Base-by-base conservation (phyloP, 1,140 invertebrate species). In the Drosophila sucinea region DNA sequence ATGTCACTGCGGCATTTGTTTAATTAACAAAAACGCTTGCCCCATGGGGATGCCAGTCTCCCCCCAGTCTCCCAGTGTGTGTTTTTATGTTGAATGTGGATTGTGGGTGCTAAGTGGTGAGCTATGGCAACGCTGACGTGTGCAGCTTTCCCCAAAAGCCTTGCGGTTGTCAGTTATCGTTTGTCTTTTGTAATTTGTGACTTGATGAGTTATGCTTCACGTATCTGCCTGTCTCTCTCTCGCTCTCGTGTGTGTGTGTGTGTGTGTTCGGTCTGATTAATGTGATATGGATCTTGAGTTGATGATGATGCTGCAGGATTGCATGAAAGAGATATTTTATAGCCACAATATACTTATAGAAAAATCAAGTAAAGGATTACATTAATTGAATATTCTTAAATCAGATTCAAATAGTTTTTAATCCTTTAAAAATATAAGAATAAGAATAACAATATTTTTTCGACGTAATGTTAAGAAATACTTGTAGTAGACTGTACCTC, bases 1-100 rank as follows among this genome's bases (percentile, higher is more conserved):
- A 89, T 84, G 84, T 89, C 84, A 89, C 85, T 90, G 84, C 84
- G 84, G 84, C 84, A 89, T 89, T 89, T 89, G 84, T 89, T 89
- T 89, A 89, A 89, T 89, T 89, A 89, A 89, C 84, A 90, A 89
- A 89, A 73, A 75, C 80, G 75, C 60, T 78, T 70, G 70, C 23
- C 55, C 57, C 68, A 44, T 41, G 35, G 33, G 32, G n/a, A 4
- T 60, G 60, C 2, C 35, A 38, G 41, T 51, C 1, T 17, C 17
- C 17, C 17, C 17, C 25, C 23, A 27, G 44, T 27, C 11, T 3
- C 11, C 3, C 3, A 32, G 23, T 44, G 23, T 60, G 60, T 56
- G 67, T 8, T 4, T 29, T 67, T 60, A 41, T 27, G 57, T 32
- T 74, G 73, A 63, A 74, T 60, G 73, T 80, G 84, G 77, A 84